These are phyloP conservation scores for Poecile atricapillus DNA, from an alignment of 2,113 vertebrate genomes.

Conservation along the genomic window DNA sequence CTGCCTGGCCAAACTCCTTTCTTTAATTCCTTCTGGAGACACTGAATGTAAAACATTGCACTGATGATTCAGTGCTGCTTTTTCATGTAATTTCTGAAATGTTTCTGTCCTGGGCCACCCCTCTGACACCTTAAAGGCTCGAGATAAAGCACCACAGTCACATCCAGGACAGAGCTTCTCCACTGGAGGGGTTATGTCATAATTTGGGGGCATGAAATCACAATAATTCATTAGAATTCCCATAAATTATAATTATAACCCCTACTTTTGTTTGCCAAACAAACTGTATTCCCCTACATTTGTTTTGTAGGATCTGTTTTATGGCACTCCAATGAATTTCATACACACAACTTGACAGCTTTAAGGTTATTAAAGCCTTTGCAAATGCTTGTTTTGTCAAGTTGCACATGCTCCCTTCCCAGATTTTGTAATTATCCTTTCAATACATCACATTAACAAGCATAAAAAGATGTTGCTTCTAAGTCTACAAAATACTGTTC, in stretches of 20 bases:
- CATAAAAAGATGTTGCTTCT: background rate
- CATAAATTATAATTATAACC: background rate
- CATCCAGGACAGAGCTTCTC: background rate
- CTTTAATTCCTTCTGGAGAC: background rate
- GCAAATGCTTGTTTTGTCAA: slow-evolving; percentile 7
- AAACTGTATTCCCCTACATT: background rate
- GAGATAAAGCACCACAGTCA: background rate
- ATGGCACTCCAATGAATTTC: background rate
- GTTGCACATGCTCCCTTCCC: background rate
- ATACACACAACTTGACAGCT: background rate
- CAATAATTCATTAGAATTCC: background rate
- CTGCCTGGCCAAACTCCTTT: background rate
- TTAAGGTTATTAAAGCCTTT: background rate
- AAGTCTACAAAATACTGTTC: background rate
- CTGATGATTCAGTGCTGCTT: background rate
- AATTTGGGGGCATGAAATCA: background rate
- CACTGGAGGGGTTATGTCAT: background rate
- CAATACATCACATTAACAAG: slow-evolving; percentile 21
- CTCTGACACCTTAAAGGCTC: too few relatives aligned
- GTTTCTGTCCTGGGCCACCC: background rate
- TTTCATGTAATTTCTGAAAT: background rate
- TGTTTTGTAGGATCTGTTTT: background rate
- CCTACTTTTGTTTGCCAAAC: background rate
- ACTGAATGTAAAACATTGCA: background rate
- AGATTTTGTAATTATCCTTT: slow-evolving; percentile 21